Conservation (phyloP, 2,113 vertebrate species). For the Hypanus sabinus region DNA sequence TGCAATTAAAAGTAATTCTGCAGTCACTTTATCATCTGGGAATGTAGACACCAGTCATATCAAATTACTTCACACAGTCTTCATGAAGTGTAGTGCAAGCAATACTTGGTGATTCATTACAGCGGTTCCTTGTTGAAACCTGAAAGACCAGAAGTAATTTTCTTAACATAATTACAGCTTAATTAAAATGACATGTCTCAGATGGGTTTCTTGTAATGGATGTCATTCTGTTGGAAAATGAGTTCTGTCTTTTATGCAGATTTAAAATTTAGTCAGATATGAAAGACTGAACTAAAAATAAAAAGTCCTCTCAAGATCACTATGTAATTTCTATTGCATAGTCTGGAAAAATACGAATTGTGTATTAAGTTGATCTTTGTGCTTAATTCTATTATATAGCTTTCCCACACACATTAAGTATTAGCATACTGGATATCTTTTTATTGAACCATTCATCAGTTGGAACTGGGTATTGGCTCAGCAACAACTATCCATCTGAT, state of each 20-base stretch:
- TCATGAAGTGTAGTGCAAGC: background rate
- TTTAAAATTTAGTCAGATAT: background rate
- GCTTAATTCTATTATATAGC: background rate
- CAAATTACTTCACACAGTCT: background rate
- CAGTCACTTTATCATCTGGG: slow-evolving; percentile 23
- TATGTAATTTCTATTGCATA: background rate
- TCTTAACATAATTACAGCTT: slow-evolving; percentile 51
- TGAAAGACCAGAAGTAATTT: slow-evolving; percentile 49
- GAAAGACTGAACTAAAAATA: background rate
- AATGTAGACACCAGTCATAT: background rate
- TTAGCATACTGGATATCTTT: background rate
- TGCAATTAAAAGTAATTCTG: slow-evolving; percentile 34
- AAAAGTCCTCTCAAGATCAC: background rate
- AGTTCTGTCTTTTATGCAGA: background rate
- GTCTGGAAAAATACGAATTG: background rate
- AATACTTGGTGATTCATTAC: slow-evolving; percentile 32
- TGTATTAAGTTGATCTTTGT: background rate
- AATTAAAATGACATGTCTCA: slow-evolving; percentile 45
- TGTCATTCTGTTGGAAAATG: slow-evolving; percentile 33
- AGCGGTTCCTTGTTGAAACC: slow-evolving; percentile 49
- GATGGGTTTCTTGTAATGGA: slow-evolving; percentile 41
- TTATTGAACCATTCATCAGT: background rate
- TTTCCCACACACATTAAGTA: background rate
- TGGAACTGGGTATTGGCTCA: background rate
- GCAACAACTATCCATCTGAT: background rate